Base-by-base conservation (phyloP, 2,797 vertebrate genomes). In the Anas capensis region DNA sequence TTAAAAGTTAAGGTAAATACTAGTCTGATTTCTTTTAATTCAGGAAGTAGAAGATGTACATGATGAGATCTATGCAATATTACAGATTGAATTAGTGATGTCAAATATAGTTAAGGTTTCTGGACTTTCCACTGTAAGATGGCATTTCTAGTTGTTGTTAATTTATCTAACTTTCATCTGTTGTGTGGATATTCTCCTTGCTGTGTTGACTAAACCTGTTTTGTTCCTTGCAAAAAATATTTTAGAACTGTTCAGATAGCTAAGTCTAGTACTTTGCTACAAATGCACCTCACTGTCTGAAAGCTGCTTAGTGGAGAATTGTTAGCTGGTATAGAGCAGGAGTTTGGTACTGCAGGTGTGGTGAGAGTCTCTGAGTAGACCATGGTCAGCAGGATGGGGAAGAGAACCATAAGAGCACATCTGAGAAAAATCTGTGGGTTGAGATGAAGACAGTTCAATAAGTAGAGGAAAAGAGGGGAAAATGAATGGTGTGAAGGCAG, bases 281-380 rank as follows among this genome's bases (percentile, higher is more conserved):
- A 56, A 42, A 14, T 11, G 8, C 8, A 11, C 7, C 14, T 70
- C 0, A 2, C 12, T 82, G 72, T 62, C 18, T 64, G 69, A 10
- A 73, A 70, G 29, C 38, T 68, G 57, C 13, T 58, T 49, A n/a
- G 29, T 81, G 42, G 42, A 48, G 73, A 64, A n/a, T 33, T 8
- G 0, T 31, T 31, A 42, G 23, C 0, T 0, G 10, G 11, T 42
- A 19, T 70, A 71, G 36, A 84, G 16, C 29, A 46, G n/a, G 42
- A 44, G 9, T 48, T 33, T 24, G 65, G 31, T 21, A 48, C 27
- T 27, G 9, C 10, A 26, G n/a, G 23, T 21, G 23, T 68, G 26
- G 60, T 8, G 36, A 40, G 60, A 62, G 26, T 29, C 49, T 26
- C 49, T 51, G 24, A 49, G 48, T 26, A 14, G 24, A 49, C 48